A percentile compares a stretch with the other conserved stretches of the same genome.
These are phyloP conservation scores for Coluber constrictor DNA, from an alignment of 2,797 vertebrate species.

Conservation along the genomic window DNA sequence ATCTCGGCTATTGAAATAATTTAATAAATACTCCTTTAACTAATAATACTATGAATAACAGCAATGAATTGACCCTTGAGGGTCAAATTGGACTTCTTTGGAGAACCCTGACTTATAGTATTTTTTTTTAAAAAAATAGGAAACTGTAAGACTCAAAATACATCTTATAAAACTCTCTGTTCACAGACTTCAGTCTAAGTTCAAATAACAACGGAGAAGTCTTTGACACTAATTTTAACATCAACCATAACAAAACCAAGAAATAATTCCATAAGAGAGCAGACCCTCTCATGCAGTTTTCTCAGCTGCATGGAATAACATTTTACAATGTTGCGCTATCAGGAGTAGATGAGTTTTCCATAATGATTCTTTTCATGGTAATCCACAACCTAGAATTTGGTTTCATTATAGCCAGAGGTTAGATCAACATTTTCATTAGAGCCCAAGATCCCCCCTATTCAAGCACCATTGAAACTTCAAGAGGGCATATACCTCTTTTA, in stretches of 20 bases:
- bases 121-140: not conserved
- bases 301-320: not conserved
- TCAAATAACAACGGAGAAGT: not conserved
- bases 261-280: not conserved
- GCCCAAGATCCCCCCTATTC: not conserved
- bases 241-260: not conserved
- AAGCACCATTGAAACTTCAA: not conserved
- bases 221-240: not conserved
- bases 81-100: not conserved
- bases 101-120: not conserved
- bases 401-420: not conserved
- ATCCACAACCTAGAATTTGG: not conserved
- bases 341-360: not conserved
- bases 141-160: not conserved
- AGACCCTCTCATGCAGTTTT: not conserved
- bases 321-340: not conserved
- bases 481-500: not conserved
- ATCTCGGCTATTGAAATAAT: not conserved
- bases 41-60: not conserved
- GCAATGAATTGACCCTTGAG: not conserved
- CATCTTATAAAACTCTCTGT: not conserved
- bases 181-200: not conserved
- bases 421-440: not conserved
- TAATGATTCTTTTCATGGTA: not conserved
- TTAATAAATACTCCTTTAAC: not conserved